Evolutionary conservation across 2,888 invertebrate species (phyloP), one percentile per base, ranked within the genome.

Genomic region (Desoria tigrina): DNA sequence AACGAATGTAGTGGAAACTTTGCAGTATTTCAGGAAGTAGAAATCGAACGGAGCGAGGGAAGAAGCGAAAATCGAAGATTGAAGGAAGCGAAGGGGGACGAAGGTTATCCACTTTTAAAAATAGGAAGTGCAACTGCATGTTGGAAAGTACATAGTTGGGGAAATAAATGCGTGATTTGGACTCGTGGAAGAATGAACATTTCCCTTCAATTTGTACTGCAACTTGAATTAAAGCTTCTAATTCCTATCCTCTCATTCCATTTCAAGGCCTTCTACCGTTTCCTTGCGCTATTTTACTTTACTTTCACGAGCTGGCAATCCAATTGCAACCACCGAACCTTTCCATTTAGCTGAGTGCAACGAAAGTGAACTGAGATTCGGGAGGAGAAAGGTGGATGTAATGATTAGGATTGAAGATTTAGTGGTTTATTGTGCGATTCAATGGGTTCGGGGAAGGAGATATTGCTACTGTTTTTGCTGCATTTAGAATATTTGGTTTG

Each of bases 141-240:
- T 7, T n/a, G 11, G 7, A 49, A 16, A 49, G 18, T 49, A 21
- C 49, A 49, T 24, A 51, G 23, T 26, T 21, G 16, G 23, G 16
- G 4, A n/a, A 45, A 45, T 32, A 42, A 62, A 62, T 62, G 62
- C 42, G 53, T 32, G 55, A 42, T 49, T 42, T 63, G 57, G 56
- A 51, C 50, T 32, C 32, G 56, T 57, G 56, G 50, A 39, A 50
- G 37, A 53, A 51, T 45, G 45, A 18, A 18, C n/a, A 37, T 37
- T 58, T 60, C 39, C 55, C 61, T 42, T 61, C 59, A 65, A 65
- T 65, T 65, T 61, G 60, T 60, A 45, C 60, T 32, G 4, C 32
- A 32, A 60, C 55, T 54, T 64, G 39, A 58, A 64, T 50, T 63
- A 63, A 50, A 24, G 51, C 59, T 32, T 7, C 32, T 32, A 32